A percentile compares a stretch with the other conserved stretches of the same genome.
These are phyloP conservation scores for Lepidocolaptes lacrymiger DNA, from an alignment of 2,797 vertebrate species.

Conservation along the genomic window DNA sequence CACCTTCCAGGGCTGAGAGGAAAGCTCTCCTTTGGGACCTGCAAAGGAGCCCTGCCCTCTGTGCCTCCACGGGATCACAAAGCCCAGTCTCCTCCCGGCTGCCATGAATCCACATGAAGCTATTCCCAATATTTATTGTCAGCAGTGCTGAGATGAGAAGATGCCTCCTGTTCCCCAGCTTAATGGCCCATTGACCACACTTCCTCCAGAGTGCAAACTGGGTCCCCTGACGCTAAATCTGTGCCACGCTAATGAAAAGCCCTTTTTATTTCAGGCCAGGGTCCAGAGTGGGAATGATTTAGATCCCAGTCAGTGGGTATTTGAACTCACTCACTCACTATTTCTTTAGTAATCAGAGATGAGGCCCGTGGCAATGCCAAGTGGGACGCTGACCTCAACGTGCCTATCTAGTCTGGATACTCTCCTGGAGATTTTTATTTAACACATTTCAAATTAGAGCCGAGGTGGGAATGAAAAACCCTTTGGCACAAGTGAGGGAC, in stretches of 20 bases:
- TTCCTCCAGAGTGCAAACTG: slow-evolving; percentile 51
- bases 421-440: slow-evolving; percentile 60
- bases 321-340: slow-evolving; percentile 54
- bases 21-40: slow-evolving; percentile 19
- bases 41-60: neutral
- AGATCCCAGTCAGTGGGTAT: slow-evolving; percentile 51
- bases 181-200: slow-evolving; percentile 58
- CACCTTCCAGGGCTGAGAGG: slow-evolving; percentile 53
- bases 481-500: neutral
- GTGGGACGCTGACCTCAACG: slow-evolving; percentile 36
- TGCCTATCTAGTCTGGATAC: slow-evolving; percentile 52
- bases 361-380: slow-evolving; percentile 29
- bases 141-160: slow-evolving; percentile 37
- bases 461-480: slow-evolving; percentile 48
- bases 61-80: neutral
- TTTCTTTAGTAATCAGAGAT: slow-evolving; percentile 72
- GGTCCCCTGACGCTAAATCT: slow-evolving; percentile 60
- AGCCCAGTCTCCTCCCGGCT: neutral
- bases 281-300: slow-evolving; percentile 66
- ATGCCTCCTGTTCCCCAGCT: slow-evolving; percentile 56
- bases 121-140: slow-evolving; percentile 53
- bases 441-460: slow-evolving; percentile 39
- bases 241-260: slow-evolving; percentile 55
- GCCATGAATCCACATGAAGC: slow-evolving; percentile 8
- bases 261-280: slow-evolving; percentile 54